These are phyloP conservation scores for Euplexia lucipara DNA, from an alignment of 2,888 invertebrate species.

Conservation along the genomic window DNA sequence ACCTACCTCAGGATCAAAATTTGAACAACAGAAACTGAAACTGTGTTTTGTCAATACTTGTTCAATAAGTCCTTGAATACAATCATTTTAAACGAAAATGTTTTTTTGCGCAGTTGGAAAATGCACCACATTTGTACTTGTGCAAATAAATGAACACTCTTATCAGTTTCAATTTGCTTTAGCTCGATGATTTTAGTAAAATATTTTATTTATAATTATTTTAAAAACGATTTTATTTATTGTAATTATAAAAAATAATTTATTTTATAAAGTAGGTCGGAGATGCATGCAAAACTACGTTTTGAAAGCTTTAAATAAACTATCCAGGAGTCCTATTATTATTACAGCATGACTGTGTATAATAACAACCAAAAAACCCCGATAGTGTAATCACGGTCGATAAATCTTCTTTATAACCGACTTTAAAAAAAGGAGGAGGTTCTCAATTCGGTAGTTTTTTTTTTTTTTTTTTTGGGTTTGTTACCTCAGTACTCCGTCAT, in stretches of 20 bases:
- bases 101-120: slow-evolving; percentile 42
- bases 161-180: slow-evolving; percentile 21
- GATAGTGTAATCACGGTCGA: no score
- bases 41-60: slow-evolving; percentile 29
- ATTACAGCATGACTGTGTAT: not conserved
- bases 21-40: slow-evolving; percentile 21
- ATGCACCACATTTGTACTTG: slow-evolving; percentile 20
- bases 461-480: no score
- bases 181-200: slow-evolving; percentile 20
- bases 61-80: slow-evolving; percentile 43
- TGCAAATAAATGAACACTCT: slow-evolving; percentile 36
- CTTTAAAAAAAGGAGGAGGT: no score
- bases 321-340: not conserved
- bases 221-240: no score
- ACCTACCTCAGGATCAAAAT: slow-evolving; percentile 11
- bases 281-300: not conserved
- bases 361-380: no score
- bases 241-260: no score
- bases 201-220: no score
- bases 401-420: no score
- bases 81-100: slow-evolving; percentile 17
- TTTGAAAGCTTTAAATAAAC: not conserved
- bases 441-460: no score
- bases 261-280: no score
- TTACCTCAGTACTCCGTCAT: no score